phyloP scores from a whole-genome alignment of 1,140 invertebrate genomes.

The Amyelois transitella region DNA sequence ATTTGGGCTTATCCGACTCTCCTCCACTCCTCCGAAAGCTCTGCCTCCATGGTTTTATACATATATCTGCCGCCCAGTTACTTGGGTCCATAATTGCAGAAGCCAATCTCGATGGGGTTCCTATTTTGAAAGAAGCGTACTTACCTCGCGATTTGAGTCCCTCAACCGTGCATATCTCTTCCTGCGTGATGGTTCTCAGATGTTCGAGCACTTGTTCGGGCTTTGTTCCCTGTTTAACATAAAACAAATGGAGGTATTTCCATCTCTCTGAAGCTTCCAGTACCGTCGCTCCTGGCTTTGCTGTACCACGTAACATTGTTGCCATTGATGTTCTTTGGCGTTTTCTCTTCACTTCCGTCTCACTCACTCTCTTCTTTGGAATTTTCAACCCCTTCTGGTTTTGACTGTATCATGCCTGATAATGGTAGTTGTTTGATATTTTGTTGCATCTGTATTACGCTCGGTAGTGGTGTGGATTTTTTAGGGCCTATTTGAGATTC shows the following conservation, averaged over 20 bases:
- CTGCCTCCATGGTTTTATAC: too few species aligned
- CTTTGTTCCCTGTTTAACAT: background rate
- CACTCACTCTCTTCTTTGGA: background rate
- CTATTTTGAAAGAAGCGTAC: constrained; percentile 8
- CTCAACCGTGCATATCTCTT: background rate
- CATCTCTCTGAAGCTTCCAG: constrained; percentile 3
- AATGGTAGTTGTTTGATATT: too few species aligned
- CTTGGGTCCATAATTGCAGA: background rate
- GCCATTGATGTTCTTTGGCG: background rate
- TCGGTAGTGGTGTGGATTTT: too few species aligned
- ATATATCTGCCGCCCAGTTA: too few species aligned
- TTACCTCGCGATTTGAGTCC: background rate
- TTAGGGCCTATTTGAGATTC: too few species aligned
- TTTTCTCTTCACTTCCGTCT: constrained; percentile 4
- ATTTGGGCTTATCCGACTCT: too few species aligned
- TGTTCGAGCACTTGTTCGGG: background rate
- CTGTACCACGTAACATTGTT: background rate
- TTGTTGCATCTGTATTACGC: too few species aligned
- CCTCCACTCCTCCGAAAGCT: too few species aligned
- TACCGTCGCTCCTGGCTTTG: background rate
- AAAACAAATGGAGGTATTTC: background rate
- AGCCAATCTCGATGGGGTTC: background rate
- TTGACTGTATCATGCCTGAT: too few species aligned
- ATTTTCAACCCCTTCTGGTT: too few species aligned
- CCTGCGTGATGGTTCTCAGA: background rate